These are phyloP conservation scores for Megalops atlanticus DNA, from an alignment of 2,113 vertebrate species.

Conservation along the genomic window DNA sequence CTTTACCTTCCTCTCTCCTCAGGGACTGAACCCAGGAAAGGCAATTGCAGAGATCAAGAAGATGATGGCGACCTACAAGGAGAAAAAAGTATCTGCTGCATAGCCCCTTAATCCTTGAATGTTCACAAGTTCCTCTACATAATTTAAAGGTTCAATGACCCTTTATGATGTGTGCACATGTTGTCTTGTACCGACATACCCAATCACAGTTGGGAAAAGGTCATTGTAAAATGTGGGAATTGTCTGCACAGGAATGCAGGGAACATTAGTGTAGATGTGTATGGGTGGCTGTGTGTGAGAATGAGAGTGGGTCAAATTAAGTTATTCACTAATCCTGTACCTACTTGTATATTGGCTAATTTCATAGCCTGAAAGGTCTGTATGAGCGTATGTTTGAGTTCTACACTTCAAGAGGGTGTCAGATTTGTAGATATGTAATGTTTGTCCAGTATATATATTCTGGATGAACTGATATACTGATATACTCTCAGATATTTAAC, in stretches of 20 bases:
- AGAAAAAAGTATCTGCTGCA: conserved; percentile 62
- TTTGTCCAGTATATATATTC: not conserved
- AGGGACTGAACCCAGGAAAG: conserved; percentile 95
- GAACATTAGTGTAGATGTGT: too few relatives aligned
- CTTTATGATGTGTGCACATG: too few relatives aligned
- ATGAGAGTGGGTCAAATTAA: not conserved
- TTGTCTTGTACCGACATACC: too few relatives aligned
- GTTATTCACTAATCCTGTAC: too few relatives aligned
- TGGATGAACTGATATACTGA: not conserved
- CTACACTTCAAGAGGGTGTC: not conserved
- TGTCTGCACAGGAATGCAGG: too few relatives aligned
- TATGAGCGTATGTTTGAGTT: not conserved
- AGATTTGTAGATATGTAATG: not conserved
- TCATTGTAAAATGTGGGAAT: too few relatives aligned
- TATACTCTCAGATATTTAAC: not conserved
- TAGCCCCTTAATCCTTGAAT: too few relatives aligned
- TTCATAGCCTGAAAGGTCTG: conserved; percentile 1
- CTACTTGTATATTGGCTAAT: too few relatives aligned
- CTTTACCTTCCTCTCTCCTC: conserved; percentile 5
- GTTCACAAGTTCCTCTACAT: too few relatives aligned
- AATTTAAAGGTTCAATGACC: too few relatives aligned
- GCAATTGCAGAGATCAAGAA: conserved; percentile 97
- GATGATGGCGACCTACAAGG: conserved; percentile 93
- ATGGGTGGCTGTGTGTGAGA: not conserved
- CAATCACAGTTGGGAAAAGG: too few relatives aligned